phyloP scores from a whole-genome alignment of 2,797 vertebrate species.

The Triplophysa bombifrons region DNA sequence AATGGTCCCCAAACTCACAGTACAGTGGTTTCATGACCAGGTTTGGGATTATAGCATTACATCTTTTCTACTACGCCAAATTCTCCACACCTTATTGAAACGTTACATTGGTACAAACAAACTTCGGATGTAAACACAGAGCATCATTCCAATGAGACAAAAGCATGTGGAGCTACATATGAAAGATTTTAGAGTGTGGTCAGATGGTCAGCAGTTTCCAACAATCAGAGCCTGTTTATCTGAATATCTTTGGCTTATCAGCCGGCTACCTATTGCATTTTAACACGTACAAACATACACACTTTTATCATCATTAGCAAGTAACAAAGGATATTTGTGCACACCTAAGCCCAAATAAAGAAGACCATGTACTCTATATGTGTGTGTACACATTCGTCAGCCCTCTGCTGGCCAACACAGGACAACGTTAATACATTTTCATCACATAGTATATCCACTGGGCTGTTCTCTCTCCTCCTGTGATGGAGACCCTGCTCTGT shows the following conservation, averaged over 20 bases:
- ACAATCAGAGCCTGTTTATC: not conserved
- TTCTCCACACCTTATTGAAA: not conserved
- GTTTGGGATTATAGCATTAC: not conserved
- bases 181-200: not conserved
- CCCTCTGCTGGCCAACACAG: conserved; percentile 40
- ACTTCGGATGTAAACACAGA: not conserved
- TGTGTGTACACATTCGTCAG: conserved; percentile 5
- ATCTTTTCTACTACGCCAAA: not conserved
- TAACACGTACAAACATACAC: conserved; percentile 16
- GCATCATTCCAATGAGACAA: not conserved
- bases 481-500: conserved; percentile 62
- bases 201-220: not conserved
- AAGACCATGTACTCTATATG: not conserved
- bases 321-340: not conserved
- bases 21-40: not conserved
- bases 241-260: not conserved
- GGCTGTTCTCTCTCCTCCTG: conserved; percentile 53
- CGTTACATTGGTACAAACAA: not conserved
- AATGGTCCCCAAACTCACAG: conserved; percentile 27
- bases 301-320: not conserved
- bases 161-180: conserved; percentile 10
- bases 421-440: conserved; percentile 20
- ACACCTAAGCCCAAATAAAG: not conserved
- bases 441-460: conserved; percentile 54
- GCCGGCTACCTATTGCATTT: not conserved